phyloP scores from a whole-genome alignment of 2,797 vertebrate species.

The Sternotherus odoratus region DNA sequence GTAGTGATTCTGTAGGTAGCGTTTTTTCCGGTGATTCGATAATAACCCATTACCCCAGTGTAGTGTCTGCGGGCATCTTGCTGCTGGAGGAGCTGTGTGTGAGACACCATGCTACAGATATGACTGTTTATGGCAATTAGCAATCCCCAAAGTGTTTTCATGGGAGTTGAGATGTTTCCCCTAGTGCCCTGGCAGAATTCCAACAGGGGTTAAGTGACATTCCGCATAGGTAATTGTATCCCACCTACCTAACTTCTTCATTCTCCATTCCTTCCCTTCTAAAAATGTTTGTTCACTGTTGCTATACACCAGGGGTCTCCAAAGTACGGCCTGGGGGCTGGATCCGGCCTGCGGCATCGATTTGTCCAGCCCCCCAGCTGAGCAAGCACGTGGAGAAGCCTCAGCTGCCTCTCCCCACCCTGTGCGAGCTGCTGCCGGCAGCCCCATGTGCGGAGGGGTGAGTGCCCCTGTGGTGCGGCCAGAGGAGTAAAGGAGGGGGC shows the following conservation, averaged over 20 bases:
- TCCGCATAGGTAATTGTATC: conserved; percentile 1
- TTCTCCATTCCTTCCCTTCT: not conserved
- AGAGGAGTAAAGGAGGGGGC: too few relatives aligned
- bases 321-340: too few relatives aligned
- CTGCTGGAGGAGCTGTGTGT: not conserved
- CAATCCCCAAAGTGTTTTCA: conserved; percentile 42
- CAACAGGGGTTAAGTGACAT: conserved; percentile 15
- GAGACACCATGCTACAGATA: not conserved
- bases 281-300: not conserved
- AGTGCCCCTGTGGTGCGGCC: too few relatives aligned
- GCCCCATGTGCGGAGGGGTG: too few relatives aligned
- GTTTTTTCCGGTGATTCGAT: not conserved
- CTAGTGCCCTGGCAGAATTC: conserved; percentile 43
- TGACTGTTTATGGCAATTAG: conserved; percentile 39
- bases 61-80: accelerated
- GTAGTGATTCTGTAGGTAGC: not conserved
- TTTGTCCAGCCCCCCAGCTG: too few relatives aligned
- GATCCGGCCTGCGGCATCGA: too few relatives aligned
- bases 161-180: conserved; percentile 49
- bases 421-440: too few relatives aligned
- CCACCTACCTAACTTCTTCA: conserved; percentile 19
- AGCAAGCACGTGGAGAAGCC: too few relatives aligned
- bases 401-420: too few relatives aligned
- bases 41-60: accelerated
- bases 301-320: not conserved